Evolutionary conservation across 2,888 invertebrate species (phyloP).

Genomic region (Parnassius mnemosyne): DNA sequence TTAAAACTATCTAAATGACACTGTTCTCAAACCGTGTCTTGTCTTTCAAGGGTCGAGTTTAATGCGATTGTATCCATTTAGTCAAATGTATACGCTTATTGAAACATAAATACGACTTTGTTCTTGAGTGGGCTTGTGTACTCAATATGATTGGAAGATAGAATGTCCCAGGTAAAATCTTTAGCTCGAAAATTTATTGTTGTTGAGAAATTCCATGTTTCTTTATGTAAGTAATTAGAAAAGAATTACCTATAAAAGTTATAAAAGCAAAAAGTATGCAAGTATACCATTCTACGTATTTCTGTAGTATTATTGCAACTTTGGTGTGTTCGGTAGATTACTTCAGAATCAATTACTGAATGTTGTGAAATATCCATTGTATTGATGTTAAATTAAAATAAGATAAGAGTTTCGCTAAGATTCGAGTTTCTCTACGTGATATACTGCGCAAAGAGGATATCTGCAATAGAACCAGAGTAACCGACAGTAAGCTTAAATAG

Average conservation of each 20-base stretch:
- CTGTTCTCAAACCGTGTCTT: no score
- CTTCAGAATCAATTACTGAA: slow-evolving; percentile 9
- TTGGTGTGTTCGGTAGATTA: slow-evolving; percentile 18
- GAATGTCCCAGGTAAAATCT: no score
- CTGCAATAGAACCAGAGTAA: no score
- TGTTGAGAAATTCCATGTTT: neutral
- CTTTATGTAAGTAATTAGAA: slow-evolving; percentile 9
- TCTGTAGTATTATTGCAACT: neutral
- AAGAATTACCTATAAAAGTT: slow-evolving; percentile 18
- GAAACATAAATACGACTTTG: no score
- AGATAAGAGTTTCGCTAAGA: no score
- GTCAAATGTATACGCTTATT: neutral
- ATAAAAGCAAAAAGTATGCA: neutral
- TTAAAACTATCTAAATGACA: no score
- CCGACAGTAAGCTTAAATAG: no score
- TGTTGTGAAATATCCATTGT: neutral
- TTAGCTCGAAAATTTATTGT: neutral
- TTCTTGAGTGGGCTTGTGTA: no score
- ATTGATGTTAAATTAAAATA: slow-evolving; percentile 21
- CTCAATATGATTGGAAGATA: no score
- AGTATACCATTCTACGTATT: slow-evolving; percentile 18
- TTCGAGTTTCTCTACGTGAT: neutral
- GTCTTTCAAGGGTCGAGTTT: no score
- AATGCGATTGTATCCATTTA: no score
- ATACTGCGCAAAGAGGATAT: no score